Base-by-base conservation (phyloP, 1,140 invertebrate genomes). In the Pantala flavescens region DNA sequence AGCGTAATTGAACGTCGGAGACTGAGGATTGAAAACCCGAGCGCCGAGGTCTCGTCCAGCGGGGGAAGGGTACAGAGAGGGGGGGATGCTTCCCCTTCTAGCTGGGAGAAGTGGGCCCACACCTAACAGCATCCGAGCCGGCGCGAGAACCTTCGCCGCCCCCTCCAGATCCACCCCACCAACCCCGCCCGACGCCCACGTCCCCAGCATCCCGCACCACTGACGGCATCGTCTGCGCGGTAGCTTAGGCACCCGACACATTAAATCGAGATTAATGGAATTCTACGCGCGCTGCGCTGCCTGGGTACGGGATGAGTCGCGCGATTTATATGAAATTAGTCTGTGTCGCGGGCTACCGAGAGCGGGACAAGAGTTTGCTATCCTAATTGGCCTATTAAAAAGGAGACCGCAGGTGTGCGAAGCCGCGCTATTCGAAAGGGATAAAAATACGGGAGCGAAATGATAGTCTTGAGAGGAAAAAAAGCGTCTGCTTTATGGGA, bases 381-480 rank as follows among this genome's bases (percentile, higher is more conserved):
- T 21, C 16, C 49, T 63, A 63, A 63, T 63, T 63, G 49, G 49
- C 49, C 49, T 63, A 63, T 63, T 63, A 63, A 63, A 63, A 63
- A 2, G 28, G 28, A 36, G 28, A 36, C 28, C 28, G 28, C 28
- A 36, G 28, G 28, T 36, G 28, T 36, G 28, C 9, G n/a, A n/a
- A n/a, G 28, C 28, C 28, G 28, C 9, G 28, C 28, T 9, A 36
- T 36, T 36, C 28, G 28, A 36, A 36, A 36, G 28, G 28, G 28
- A 36, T 36, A 36, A 36, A 36, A 36, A 36, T 36, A 36, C 28
- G 28, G 28, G 28, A 36, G 28, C 3, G 28, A 36, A 36, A 36
- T 36, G 9, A 36, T 36, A 36, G 28, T 36, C 28, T 36, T 36
- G 28, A 36, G 28, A 36, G 28, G 28, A 9, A 36, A 36, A 36